Base-by-base conservation (phyloP, 2,797 vertebrate genomes). In the Somateria mollissima region DNA sequence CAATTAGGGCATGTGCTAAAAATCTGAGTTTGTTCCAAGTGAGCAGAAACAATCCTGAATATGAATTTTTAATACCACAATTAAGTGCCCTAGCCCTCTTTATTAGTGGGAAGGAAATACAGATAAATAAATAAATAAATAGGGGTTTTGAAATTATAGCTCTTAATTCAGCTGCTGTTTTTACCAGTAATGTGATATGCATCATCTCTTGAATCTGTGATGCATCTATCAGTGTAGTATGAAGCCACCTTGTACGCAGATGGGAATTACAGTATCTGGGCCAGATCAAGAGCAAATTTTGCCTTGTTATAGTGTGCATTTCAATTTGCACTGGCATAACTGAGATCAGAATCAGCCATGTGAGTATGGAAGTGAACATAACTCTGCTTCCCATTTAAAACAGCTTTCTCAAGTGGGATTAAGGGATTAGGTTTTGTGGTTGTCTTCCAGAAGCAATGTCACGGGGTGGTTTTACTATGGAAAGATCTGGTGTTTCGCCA, bases 401-500 rank as follows among this genome's bases (percentile, higher is more conserved):
- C 80, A 94, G 88, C 86, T 93, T 95, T 94, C 90, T 95, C 95
- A 96, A 97, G 95, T 96, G 94, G 95, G 92, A 96, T 97, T 96
- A 97, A 96, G 90, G 90, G 94, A 96, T 97, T 97, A 96, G 88
- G 90, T 84, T 96, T 94, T 95, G 94, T 92, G 92, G 94, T 97
- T 91, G 92, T 93, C 96, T 97, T 96, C 96, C 95, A 96, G 96
- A 94, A 96, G 92, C 88, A 95, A 80, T 94, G 84, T 96, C 90
- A 95, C 16, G 11, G 86, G 86, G 69, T 96, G 86, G 65, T 95
- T 96, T 94, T 93, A 77, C 77, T 92, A 70, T 2, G 1, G 88
- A 74, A 77, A 87, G 84, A 87, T 51, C 94, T 91, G 91, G 64
- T 94, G 83, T 73, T 94, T 88, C 53, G 77, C 94, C 94, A 96